These are phyloP conservation scores for Periophthalmus modestus DNA, from an alignment of 2,113 vertebrate species.

Conservation along the genomic window DNA sequence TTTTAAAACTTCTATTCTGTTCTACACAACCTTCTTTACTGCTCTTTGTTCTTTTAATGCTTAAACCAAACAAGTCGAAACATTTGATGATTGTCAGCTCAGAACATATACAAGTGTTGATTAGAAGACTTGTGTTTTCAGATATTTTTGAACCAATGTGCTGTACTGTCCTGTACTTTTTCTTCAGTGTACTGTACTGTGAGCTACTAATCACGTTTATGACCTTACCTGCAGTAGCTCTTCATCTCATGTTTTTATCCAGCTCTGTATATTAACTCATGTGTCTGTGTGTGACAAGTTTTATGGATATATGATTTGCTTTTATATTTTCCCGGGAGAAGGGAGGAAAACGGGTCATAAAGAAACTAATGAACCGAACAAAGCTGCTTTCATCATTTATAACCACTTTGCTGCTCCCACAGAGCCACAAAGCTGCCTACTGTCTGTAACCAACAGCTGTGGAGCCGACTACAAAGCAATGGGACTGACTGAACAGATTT, in stretches of 20 bases:
- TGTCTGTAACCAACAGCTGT: conserved; percentile 21
- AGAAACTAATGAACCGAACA: conserved; percentile 4
- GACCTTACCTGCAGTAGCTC: background rate
- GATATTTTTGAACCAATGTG: background rate
- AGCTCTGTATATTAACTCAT: background rate
- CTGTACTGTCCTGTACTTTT: background rate
- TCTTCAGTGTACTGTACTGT: background rate
- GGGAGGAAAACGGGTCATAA: conserved; percentile 22
- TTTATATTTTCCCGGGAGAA: conserved; percentile 7
- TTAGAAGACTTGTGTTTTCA: background rate
- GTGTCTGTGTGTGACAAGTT: background rate
- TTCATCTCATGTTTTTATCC: background rate
- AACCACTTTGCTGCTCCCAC: conserved; percentile 1
- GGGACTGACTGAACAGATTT: conserved; percentile 42
- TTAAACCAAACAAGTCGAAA: no score
- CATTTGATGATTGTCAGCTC: background rate
- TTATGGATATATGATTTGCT: conserved; percentile 7
- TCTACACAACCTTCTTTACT: no score
- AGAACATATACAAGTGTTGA: background rate
- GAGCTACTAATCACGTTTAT: background rate
- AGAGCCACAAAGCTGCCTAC: conserved; percentile 19
- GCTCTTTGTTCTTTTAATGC: no score
- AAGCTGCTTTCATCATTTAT: conserved; percentile 10
- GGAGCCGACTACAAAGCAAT: conserved; percentile 29
- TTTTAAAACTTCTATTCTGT: background rate